These are phyloP conservation scores for Ladona fulva DNA, from an alignment of 1,140 invertebrate species.

Conservation along the genomic window DNA sequence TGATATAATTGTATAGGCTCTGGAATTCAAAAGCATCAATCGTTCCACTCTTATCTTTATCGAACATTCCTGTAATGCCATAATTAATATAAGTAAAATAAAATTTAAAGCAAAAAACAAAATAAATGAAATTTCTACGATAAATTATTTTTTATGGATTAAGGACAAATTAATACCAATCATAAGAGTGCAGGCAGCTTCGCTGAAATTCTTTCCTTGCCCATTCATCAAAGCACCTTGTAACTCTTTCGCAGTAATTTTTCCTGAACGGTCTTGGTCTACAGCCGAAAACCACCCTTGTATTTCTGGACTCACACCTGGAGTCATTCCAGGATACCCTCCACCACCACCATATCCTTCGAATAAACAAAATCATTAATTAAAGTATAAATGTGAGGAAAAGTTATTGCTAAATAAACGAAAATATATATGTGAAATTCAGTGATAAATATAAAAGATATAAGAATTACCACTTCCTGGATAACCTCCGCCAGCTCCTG, in stretches of 20 bases:
- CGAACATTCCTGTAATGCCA: conserved; percentile 68
- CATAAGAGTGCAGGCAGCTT: conserved; percentile 79
- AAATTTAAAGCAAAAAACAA: too few relatives aligned
- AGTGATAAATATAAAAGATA: too few relatives aligned
- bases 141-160: too few relatives aligned
- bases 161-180: conserved; percentile 65
- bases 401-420: too few relatives aligned
- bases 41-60: conserved; percentile 71
- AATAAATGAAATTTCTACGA: too few relatives aligned
- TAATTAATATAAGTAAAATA: too few relatives aligned
- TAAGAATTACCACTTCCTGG: background rate
- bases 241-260: conserved; percentile 69
- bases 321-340: background rate
- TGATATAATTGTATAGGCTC: conserved; percentile 79
- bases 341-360: conserved; percentile 9
- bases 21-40: conserved; percentile 81
- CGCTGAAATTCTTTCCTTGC: conserved; percentile 75
- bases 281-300: conserved; percentile 75
- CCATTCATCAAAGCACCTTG: conserved; percentile 74
- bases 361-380: background rate
- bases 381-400: too few relatives aligned
- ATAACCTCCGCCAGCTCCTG: conserved; percentile 8
- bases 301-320: conserved; percentile 49
- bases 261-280: conserved; percentile 71
- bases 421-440: too few relatives aligned